phyloP scores from a whole-genome alignment of 1,140 invertebrate genomes.

The Manduca sexta region DNA sequence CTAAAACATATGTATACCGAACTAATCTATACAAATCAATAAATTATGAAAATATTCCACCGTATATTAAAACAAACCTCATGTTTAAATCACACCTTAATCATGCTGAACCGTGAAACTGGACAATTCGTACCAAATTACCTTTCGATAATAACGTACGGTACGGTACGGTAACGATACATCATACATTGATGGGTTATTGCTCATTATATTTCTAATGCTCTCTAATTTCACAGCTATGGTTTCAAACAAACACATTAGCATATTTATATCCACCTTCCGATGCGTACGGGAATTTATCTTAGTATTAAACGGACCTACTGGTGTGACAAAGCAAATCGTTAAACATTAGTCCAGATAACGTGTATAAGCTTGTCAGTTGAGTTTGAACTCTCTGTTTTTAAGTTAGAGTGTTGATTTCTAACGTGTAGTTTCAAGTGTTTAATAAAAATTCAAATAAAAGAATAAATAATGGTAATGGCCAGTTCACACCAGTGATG shows the following conservation, averaged over 20 bases:
- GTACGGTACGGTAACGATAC: no score
- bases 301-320: slow-evolving; percentile 22
- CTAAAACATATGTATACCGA: no score
- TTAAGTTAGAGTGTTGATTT: not conserved
- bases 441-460: slow-evolving; percentile 48
- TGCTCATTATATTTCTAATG: slow-evolving; percentile 4
- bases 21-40: no score
- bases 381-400: slow-evolving; percentile 7
- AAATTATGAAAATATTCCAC: no score
- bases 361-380: not conserved
- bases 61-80: no score
- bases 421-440: slow-evolving; percentile 25
- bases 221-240: slow-evolving; percentile 20
- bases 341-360: slow-evolving; percentile 17
- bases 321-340: slow-evolving; percentile 27
- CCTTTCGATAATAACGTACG: no score
- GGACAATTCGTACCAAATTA: no score
- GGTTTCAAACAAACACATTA: slow-evolving; percentile 24
- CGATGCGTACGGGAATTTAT: slow-evolving; percentile 21
- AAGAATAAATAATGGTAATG: slow-evolving; percentile 52
- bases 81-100: no score
- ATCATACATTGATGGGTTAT: not conserved
- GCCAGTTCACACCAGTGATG: slow-evolving; percentile 41
- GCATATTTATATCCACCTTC: slow-evolving; percentile 17
- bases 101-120: no score